Base-by-base conservation (phyloP, 2,888 invertebrate genomes). In the Keiferia lycopersicella region DNA sequence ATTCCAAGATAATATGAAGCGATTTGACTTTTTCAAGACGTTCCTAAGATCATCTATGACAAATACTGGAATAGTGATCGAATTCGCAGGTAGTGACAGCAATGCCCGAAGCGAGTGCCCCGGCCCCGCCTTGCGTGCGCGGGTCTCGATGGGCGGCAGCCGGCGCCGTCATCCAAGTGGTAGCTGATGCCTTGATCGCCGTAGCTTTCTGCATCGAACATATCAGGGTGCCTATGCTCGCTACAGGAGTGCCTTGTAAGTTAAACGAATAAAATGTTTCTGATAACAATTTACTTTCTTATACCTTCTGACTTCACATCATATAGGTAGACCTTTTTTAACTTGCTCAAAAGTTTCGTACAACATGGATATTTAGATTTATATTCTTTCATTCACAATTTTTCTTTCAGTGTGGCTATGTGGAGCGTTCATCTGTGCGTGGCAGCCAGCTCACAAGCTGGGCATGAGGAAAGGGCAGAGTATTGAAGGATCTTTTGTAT, bases 371-470 rank as follows among this genome's bases (percentile, higher is more conserved):
- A n/a, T 16, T 45, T 34, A 7, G 34, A 34, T 34, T 45, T 34
- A 7, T 4, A 34, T 34, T 34, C 10, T 10, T 45, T 8, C n/a
- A 45, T 16, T 16, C 4, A n/a, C 10, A n/a, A n/a, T 14, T 30
- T 30, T 53, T 22, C 7, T 62, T 62, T 62, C 78, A 93, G 93
- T 93, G 50, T 91, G 93, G 83, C 64, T 92, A 6, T 78, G 87
- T 56, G 92, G 92, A n/a, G 80, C 87, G 0, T 78, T 92, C 2
- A 78, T 93, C n/a, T 89, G 93, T 67, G 84, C 88, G 58, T 91
- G 92, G 81, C 93, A 94, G 78, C 94, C 94, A 8, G 83, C 88
- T 20, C 91, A 91, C 74, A 87, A 78, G 67, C 79, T 83, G 68
- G 88, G 81, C 63, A 81, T 79, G 78, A 81, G 81, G 68, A 84